These are phyloP conservation scores for Dipodomys stephensi DNA, from an alignment of 2,113 vertebrate genomes.

Conservation along the genomic window DNA sequence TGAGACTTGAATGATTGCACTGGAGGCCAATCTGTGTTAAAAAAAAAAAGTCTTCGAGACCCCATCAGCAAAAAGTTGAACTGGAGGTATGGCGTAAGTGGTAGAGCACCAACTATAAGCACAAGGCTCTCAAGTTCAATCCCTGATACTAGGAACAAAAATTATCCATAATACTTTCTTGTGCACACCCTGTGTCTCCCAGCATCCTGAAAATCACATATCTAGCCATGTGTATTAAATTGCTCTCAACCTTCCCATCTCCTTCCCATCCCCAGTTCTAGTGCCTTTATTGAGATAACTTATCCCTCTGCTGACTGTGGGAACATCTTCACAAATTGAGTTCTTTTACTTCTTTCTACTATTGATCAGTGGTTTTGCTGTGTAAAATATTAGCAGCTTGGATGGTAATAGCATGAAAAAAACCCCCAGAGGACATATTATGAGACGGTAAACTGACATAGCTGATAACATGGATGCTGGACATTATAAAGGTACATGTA, in stretches of 20 bases:
- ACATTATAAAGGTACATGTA: neutral
- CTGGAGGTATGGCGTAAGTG: too few species aligned
- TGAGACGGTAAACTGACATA: neutral
- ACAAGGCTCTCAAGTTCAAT: too few species aligned
- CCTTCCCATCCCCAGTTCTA: neutral
- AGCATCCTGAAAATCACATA: neutral
- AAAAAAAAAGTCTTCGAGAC: too few species aligned
- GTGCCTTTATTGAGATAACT: neutral
- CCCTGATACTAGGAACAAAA: neutral
- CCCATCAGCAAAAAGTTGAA: too few species aligned
- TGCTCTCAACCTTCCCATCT: neutral
- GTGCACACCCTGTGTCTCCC: neutral
- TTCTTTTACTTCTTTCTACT: neutral
- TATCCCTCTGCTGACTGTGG: neutral
- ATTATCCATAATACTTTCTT: neutral
- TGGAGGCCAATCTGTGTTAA: too few species aligned
- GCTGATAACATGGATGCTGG: slow-evolving; percentile 3
- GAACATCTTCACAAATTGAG: neutral
- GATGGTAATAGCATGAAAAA: neutral
- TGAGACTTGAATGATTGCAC: too few species aligned
- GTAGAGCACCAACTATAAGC: too few species aligned
- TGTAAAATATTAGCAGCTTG: neutral
- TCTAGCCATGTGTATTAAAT: neutral
- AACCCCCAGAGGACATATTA: neutral
- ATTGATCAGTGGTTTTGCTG: too few species aligned